These are phyloP conservation scores for Thalpophila matura DNA, from an alignment of 2,888 invertebrate genomes.

Conservation along the genomic window DNA sequence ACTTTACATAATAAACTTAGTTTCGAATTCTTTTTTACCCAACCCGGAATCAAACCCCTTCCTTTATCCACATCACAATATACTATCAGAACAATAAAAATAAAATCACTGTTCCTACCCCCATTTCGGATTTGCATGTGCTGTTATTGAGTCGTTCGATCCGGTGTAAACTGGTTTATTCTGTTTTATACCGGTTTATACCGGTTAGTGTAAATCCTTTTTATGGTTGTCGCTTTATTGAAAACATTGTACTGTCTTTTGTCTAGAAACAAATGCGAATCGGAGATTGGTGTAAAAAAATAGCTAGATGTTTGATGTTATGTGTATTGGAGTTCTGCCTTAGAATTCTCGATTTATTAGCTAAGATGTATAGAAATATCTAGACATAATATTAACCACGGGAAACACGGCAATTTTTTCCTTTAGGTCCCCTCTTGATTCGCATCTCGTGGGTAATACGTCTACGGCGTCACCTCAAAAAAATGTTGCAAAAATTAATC, in stretches of 20 bases:
- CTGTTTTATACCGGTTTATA: slow-evolving; percentile 53
- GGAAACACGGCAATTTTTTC: too few species aligned
- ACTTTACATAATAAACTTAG: too few species aligned
- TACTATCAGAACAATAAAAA: slow-evolving; percentile 44
- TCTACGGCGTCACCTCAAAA: too few species aligned
- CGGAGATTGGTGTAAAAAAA: not conserved
- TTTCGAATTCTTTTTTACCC: too few species aligned
- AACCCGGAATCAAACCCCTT: not conserved
- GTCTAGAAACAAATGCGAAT: slow-evolving; percentile 7
- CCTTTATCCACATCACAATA: not conserved
- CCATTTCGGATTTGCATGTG: slow-evolving; percentile 56
- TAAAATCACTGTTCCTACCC: slow-evolving; percentile 23
- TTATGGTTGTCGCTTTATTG: slow-evolving; percentile 58
- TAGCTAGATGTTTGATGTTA: not conserved
- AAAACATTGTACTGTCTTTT: slow-evolving; percentile 38
- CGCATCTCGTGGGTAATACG: too few species aligned
- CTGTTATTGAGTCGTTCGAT: slow-evolving; percentile 67
- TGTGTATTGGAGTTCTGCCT: not conserved
- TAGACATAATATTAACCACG: too few species aligned
- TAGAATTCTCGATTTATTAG: not conserved
- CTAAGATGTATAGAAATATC: too few species aligned
- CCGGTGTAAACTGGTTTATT: slow-evolving; percentile 49
- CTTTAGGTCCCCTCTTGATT: too few species aligned
- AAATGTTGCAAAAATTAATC: too few species aligned
- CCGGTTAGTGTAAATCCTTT: slow-evolving; percentile 59